A percentile compares a stretch with the other conserved stretches of the same genome.
Evolutionary conservation across 53 echinoderm and acorn worm species (phyloP).

Genomic region (Echinometra lucunter): DNA sequence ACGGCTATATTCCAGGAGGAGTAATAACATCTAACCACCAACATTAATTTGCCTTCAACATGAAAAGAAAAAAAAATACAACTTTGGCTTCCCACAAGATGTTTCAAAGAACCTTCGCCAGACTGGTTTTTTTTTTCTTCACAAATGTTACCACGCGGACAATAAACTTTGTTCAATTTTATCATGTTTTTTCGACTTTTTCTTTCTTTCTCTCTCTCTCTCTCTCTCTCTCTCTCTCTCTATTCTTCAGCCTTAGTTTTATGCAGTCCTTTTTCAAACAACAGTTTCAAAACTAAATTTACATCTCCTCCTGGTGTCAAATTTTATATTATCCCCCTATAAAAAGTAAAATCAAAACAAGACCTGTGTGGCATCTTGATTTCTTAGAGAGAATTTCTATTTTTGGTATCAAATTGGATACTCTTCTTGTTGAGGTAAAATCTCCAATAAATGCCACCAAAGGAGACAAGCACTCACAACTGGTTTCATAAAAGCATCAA

Average conservation of each 20-base stretch:
- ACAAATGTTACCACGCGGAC: neutral
- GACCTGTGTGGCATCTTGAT: neutral
- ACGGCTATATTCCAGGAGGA: neutral
- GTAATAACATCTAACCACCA: neutral
- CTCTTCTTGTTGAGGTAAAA: neutral
- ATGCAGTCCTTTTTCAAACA: neutral
- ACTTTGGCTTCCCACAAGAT: neutral
- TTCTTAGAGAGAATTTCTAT: neutral
- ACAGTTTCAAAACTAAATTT: neutral
- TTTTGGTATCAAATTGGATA: neutral
- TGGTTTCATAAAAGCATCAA: constrained; percentile 27
- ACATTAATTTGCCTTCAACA: neutral
- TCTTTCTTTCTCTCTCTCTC: neutral
- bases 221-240: neutral
- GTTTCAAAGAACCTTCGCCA: neutral
- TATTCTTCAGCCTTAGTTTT: neutral
- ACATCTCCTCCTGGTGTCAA: neutral
- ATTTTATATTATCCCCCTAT: neutral
- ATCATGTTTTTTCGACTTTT: neutral
- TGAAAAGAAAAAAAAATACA: constrained; percentile 1
- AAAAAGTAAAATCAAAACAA: neutral
- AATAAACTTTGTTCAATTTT: neutral
- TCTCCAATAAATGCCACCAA: neutral
- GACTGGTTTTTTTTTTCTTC: neutral
- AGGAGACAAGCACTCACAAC: neutral